Base-by-base conservation (phyloP, 2,888 invertebrate genomes). In the Thumatha senex region DNA sequence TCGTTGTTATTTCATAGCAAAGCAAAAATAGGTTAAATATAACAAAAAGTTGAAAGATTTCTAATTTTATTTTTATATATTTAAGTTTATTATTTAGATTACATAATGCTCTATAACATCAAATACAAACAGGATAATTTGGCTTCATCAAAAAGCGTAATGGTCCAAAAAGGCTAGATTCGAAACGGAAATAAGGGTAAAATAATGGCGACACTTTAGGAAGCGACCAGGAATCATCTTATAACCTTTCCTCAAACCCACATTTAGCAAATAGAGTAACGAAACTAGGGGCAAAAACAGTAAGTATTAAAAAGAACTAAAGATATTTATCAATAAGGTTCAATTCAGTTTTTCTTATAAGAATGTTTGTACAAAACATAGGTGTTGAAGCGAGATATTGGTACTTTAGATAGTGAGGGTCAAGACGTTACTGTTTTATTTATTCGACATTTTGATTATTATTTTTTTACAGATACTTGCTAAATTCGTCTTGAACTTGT, bases 171-270 rank as follows among this genome's bases (percentile, higher is more conserved):
- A 65, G 54, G 61, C 64, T 71, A 72, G 70, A 76, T 72, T 68
- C 64, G 53, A 56, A 61, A 48, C 65, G 84, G 84, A 84, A 83
- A 82, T 78, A 75, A 80, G 78, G 80, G 70, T 61, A 67, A 60
- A 59, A 72, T 82, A 80, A 83, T 78, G 78, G 79, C 75, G 73
- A 68, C 73, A 66, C 72, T 71, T 64, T 59, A 79, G 84, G 82
- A 80, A 78, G 71, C 72, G 67, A 70, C 71, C 73, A 67, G 63
- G 74, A 78, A 76, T 75, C 78, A 74, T 73, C 71, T 73, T 59
- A 57, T 70, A 62, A 59, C 59, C 68, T 72, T 76, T 70, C 70
- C 72, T 69, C 58, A 51, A 58, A 58, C 64, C 72, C 68, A 68
- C 70, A 74, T 74, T 71, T 63, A 54, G 70, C 70, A 78, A 80